Conservation (phyloP, 2,888 invertebrate species). For the Hoplodrina ambigua region DNA sequence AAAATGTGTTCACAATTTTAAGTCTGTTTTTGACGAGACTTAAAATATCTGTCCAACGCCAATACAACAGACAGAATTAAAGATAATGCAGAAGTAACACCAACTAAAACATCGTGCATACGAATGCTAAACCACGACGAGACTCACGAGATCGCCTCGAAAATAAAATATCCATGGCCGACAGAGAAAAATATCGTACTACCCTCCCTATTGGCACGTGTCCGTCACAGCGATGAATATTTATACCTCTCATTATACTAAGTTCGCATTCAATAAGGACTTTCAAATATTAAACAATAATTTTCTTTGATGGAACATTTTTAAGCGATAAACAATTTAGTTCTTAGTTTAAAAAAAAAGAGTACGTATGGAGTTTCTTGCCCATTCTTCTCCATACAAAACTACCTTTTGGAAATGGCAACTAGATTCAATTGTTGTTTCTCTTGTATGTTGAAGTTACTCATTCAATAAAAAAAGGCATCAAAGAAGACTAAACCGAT, state of each 20-base stretch:
- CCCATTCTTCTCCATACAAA: too few relatives aligned
- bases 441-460: not conserved
- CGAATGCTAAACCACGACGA: conserved; percentile 36
- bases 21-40: not conserved
- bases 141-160: conserved; percentile 26
- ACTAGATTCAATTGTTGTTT: too few relatives aligned
- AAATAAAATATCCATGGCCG: conserved; percentile 34
- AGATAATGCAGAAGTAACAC: conserved; percentile 12
- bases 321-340: not conserved
- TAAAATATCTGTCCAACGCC: too few relatives aligned
- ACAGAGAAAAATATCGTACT: conserved; percentile 34
- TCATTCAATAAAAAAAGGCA: not conserved
- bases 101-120: conserved; percentile 6
- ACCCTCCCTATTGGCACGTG: conserved; percentile 75
- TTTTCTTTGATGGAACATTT: not conserved
- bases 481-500: not conserved
- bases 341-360: not conserved
- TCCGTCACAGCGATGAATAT: conserved; percentile 76
- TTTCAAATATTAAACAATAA: conserved; percentile 42
- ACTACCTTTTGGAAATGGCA: too few relatives aligned
- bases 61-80: not conserved
- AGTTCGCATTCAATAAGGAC: conserved; percentile 50
- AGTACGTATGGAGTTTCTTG: too few relatives aligned
- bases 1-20: not conserved
- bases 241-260: conserved; percentile 75